A percentile compares a stretch with the other conserved stretches of the same genome.
phyloP scores from a whole-genome alignment of 2,113 vertebrate species.

The Pipra filicauda region DNA sequence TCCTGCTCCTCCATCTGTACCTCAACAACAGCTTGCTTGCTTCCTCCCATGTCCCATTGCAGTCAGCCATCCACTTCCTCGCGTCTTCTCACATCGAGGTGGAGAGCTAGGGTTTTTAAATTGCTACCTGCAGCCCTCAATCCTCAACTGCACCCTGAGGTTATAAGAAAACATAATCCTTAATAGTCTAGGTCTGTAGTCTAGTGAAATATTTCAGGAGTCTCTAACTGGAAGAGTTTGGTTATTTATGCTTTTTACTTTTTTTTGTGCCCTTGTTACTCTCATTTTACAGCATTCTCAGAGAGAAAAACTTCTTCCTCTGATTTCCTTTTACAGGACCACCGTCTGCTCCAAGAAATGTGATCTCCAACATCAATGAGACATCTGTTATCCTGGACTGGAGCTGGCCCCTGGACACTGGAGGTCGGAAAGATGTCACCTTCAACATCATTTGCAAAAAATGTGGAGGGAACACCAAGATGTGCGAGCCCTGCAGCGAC shows the following conservation, averaged over 20 bases:
- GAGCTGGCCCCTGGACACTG: constrained; percentile 93
- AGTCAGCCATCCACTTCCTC: constrained; percentile 20
- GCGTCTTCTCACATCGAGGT: background rate
- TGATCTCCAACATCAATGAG: constrained; percentile 98
- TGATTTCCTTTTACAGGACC: constrained; percentile 79
- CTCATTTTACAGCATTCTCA: background rate
- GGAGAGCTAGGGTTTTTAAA: constrained; percentile 43
- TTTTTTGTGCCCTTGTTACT: background rate
- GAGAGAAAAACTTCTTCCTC: background rate
- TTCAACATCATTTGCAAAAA: constrained; percentile 95
- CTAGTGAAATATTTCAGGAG: background rate
- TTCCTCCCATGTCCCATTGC: constrained; percentile 41
- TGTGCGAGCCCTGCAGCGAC: constrained; percentile 88
- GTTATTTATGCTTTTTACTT: background rate
- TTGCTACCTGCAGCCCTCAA: constrained; percentile 4
- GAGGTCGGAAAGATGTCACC: constrained; percentile 89
- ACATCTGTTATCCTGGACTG: constrained; percentile 98
- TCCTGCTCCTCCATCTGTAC: constrained; percentile 11
- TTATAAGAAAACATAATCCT: background rate
- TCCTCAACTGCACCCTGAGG: background rate
- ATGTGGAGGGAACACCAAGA: constrained; percentile 73
- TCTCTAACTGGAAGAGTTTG: constrained; percentile 16
- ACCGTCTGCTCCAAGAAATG: constrained; percentile 91
- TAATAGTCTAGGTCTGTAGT: background rate
- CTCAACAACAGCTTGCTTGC: constrained; percentile 60